phyloP scores from a whole-genome alignment of 2,113 vertebrate genomes.

The Forbesichthys papilliferus region DNA sequence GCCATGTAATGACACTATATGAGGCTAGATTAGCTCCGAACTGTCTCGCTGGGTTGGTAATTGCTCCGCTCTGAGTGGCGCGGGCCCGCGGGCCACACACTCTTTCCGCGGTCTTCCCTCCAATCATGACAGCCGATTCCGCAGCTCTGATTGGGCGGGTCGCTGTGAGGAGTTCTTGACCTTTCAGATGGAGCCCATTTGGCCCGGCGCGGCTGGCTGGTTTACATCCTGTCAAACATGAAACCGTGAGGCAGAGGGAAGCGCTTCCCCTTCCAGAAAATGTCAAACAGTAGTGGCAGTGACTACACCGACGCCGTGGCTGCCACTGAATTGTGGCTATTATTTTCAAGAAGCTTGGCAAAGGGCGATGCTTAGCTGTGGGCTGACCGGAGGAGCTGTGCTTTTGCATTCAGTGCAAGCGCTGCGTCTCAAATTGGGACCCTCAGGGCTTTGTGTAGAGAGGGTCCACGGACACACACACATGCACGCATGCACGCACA shows the following conservation, averaged over 20 bases:
- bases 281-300: slow-evolving; percentile 62
- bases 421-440: slow-evolving; percentile 42
- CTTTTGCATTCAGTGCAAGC: slow-evolving; percentile 56
- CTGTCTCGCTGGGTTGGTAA: slow-evolving; percentile 44
- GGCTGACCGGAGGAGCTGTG: slow-evolving; percentile 52
- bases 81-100: slow-evolving; percentile 38
- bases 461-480: too few relatives aligned
- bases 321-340: slow-evolving; percentile 23
- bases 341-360: slow-evolving; percentile 57
- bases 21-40: slow-evolving; percentile 41
- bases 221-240: slow-evolving; percentile 71
- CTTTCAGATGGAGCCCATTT: slow-evolving; percentile 65
- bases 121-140: slow-evolving; percentile 55
- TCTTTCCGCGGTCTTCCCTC: slow-evolving; percentile 17
- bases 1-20: slow-evolving; percentile 14
- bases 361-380: slow-evolving; percentile 51
- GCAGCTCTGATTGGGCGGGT: slow-evolving; percentile 52
- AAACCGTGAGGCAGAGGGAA: slow-evolving; percentile 58
- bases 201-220: slow-evolving; percentile 62
- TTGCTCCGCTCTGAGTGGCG: slow-evolving; percentile 39
- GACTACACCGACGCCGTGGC: slow-evolving; percentile 34
- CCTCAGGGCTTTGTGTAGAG: too few relatives aligned
- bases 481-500: too few relatives aligned
- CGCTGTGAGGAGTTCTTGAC: slow-evolving; percentile 57
- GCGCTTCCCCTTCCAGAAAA: slow-evolving; percentile 47